These are phyloP conservation scores for Brachionus angularis DNA, from an alignment of 1,140 invertebrate genomes.

Conservation along the genomic window DNA sequence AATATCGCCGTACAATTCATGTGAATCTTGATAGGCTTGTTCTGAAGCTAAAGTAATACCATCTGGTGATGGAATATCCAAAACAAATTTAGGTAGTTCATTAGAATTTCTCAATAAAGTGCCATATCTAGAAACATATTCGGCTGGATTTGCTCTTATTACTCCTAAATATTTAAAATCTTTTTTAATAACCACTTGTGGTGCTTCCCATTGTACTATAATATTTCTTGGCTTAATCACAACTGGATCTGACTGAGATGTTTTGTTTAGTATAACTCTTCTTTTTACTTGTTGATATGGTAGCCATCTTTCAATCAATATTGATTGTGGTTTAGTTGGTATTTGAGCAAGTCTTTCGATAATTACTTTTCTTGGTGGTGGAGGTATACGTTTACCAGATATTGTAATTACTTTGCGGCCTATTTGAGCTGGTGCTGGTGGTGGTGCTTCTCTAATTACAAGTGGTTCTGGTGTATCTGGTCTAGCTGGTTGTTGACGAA, in stretches of 20 bases:
- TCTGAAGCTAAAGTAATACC: slow-evolving; percentile 1
- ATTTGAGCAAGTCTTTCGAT: slow-evolving; percentile 20
- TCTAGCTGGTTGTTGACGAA: too few species aligned
- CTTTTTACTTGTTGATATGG: slow-evolving; percentile 18
- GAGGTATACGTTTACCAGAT: background rate
- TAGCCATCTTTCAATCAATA: slow-evolving; percentile 37
- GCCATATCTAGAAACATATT: slow-evolving; percentile 13
- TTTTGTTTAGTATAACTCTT: slow-evolving; percentile 13
- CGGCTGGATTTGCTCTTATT: background rate
- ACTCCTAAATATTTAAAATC: slow-evolving; percentile 32
- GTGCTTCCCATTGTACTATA: slow-evolving; percentile 23
- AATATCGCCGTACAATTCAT: slow-evolving; percentile 12
- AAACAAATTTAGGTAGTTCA: background rate
- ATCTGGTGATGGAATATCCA: background rate
- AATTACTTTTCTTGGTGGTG: slow-evolving; percentile 21
- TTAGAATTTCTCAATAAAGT: background rate
- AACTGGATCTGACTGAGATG: background rate
- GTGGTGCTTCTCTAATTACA: slow-evolving; percentile 22
- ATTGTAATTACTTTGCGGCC: slow-evolving; percentile 13
- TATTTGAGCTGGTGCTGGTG: background rate
- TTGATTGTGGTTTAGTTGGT: background rate
- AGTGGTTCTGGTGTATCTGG: too few species aligned
- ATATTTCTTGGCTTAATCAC: slow-evolving; percentile 13
- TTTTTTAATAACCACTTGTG: background rate
- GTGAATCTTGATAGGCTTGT: background rate